Conservation (phyloP, 1,140 invertebrate species). For the Ceratitis capitata region DNA sequence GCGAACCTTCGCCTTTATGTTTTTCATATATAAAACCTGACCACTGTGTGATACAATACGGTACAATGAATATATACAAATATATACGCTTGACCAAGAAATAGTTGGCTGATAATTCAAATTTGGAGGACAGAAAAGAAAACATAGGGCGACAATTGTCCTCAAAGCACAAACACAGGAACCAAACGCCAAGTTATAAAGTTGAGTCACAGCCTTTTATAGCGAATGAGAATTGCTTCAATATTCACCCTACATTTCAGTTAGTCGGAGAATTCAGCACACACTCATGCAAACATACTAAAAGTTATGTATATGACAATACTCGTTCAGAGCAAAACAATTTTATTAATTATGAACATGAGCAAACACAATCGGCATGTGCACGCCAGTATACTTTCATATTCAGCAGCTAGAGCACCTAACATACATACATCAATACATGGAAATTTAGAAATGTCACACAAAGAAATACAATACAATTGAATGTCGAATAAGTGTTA, state of each 20-base stretch:
- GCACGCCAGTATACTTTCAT: neutral
- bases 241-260: neutral
- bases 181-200: neutral
- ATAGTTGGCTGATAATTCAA: neutral
- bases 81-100: constrained; percentile 6
- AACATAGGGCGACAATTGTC: neutral
- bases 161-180: neutral
- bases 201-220: constrained; percentile 20
- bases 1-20: neutral
- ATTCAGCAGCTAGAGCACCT: neutral
- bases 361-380: constrained; percentile 1
- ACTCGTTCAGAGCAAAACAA: neutral
- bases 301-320: neutral
- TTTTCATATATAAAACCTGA: neutral
- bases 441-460: neutral
- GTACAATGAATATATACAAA: too few species aligned
- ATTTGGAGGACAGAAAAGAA: neutral
- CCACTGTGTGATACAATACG: neutral
- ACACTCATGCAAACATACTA: neutral
- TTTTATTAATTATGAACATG: constrained; percentile 24
- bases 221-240: neutral
- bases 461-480: neutral
- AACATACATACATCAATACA: neutral
- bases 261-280: neutral
- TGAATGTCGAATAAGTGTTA: neutral